These are phyloP conservation scores for Leucoraja erinaceus DNA, from an alignment of 2,113 vertebrate species.

Conservation along the genomic window DNA sequence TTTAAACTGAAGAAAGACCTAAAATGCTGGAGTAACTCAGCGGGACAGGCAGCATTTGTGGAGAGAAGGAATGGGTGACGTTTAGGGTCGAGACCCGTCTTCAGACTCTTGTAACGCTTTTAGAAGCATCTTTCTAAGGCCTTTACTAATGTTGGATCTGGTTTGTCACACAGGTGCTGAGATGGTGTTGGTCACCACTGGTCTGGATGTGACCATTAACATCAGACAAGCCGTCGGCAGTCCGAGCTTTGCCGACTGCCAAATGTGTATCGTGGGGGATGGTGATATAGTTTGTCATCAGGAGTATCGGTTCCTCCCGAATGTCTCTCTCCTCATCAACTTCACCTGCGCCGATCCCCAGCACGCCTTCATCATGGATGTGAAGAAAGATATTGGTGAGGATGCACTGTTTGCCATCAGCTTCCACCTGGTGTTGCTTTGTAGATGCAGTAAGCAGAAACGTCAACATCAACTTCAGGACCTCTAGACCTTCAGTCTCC, in stretches of 20 bases:
- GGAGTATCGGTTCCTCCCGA: slow-evolving; percentile 52
- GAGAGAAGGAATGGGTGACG: too few relatives aligned
- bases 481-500: too few relatives aligned
- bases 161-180: not conserved
- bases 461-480: too few relatives aligned
- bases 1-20: too few relatives aligned
- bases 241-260: not conserved
- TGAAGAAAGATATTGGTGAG: slow-evolving; percentile 66
- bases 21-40: too few relatives aligned
- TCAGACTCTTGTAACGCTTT: too few relatives aligned
- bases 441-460: too few relatives aligned
- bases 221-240: not conserved
- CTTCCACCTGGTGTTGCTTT: too few relatives aligned
- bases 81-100: too few relatives aligned
- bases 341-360: slow-evolving; percentile 60
- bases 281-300: slow-evolving; percentile 39
- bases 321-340: slow-evolving; percentile 49
- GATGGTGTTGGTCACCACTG: not conserved
- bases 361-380: slow-evolving; percentile 53
- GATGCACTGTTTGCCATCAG: too few relatives aligned
- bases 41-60: too few relatives aligned
- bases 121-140: too few relatives aligned
- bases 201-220: not conserved
- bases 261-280: not conserved
- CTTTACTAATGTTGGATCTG: not conserved